These are phyloP conservation scores for Drosophila ohnishii DNA, from an alignment of 1,140 invertebrate genomes.

Conservation along the genomic window DNA sequence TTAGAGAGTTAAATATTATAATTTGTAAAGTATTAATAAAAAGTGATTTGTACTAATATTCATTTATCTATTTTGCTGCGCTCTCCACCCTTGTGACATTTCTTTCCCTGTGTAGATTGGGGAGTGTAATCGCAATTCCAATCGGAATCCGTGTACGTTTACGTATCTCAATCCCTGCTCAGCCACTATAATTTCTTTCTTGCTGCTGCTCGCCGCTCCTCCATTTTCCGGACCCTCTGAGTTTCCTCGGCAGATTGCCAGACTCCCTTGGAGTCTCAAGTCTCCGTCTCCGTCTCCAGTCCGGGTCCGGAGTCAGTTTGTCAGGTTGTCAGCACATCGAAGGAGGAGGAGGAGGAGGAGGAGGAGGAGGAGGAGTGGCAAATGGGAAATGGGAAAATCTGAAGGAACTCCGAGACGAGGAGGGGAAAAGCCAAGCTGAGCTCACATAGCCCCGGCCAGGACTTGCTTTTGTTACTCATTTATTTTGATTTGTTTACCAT, in stretches of 20 bases:
- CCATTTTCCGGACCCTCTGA: conserved; percentile 39
- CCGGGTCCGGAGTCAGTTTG: conserved; percentile 61
- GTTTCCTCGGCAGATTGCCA: conserved; percentile 43
- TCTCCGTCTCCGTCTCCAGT: conserved; percentile 25
- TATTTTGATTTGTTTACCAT: conserved; percentile 82
- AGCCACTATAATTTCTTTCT: conserved; percentile 55
- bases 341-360: conserved; percentile 8
- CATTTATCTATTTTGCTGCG: neutral
- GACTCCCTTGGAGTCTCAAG: conserved; percentile 31
- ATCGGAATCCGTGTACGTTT: conserved; percentile 45
- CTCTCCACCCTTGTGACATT: neutral
- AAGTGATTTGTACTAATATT: neutral
- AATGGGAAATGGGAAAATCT: conserved; percentile 15
- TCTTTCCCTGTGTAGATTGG: conserved; percentile 3
- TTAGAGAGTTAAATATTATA: neutral
- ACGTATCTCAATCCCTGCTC: conserved; percentile 57
- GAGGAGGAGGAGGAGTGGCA: conserved; percentile 5
- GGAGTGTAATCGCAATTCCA: conserved; percentile 42
- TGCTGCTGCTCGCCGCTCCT: conserved; percentile 27
- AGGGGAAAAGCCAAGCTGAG: conserved; percentile 5
- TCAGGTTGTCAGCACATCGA: conserved; percentile 73
- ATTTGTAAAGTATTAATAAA: neutral
- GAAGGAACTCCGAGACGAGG: neutral
- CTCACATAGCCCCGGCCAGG: conserved; percentile 34
- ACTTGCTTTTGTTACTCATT: conserved; percentile 78